Evolutionary conservation across 1,140 invertebrate species (phyloP), one percentile per base, ranked within the genome.

Genomic region (Lordiphosa clarofinis): DNA sequence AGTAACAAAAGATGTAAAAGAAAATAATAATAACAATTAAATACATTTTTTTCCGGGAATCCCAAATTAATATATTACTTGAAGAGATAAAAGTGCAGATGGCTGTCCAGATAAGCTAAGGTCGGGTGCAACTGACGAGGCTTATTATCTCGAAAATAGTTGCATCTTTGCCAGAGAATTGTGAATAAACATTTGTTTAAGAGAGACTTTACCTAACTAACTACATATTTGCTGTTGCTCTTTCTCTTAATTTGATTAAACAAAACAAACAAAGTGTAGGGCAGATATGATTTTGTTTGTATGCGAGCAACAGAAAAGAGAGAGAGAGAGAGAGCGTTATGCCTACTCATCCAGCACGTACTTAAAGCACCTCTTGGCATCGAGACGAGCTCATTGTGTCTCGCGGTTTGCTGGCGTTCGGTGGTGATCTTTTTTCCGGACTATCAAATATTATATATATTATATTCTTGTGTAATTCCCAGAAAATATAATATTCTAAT

Each of bases 351-450:
- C 13, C 3, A 42, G 24, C 38, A 36, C 4, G 21, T 21, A 21
- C 21, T 21, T 21, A n/a, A 21, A 31, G 21, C 21, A 2, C 21
- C 4, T 2, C 21, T 21, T 21, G 21, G 21, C 21, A 36, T 28
- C 19, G 42, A 50, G 37, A 28, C 58, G n/a, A 60, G 48, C 67
- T 82, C 76, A 81, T 68, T 82, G 62, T 58, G 53, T 13, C 48
- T 61, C 62, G 44, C 40, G 33, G 9, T 49, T 49, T n/a, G 36
- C 21, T 50, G 33, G 54, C 55, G 39, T 44, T 57, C n/a, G 36
- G 19, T 46, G 70, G 31, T 38, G 24, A 28, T 15, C 15, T 4
- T 46, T 11, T 10, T 40, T 60, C 28, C 7, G 24, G 1, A 36
- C 46, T 37, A 66, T 13, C 3, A 39, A 1, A 21, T 21, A 42